Evolutionary conservation across 2,113 vertebrate genomes (phyloP).

Genomic region (Mola mola): DNA sequence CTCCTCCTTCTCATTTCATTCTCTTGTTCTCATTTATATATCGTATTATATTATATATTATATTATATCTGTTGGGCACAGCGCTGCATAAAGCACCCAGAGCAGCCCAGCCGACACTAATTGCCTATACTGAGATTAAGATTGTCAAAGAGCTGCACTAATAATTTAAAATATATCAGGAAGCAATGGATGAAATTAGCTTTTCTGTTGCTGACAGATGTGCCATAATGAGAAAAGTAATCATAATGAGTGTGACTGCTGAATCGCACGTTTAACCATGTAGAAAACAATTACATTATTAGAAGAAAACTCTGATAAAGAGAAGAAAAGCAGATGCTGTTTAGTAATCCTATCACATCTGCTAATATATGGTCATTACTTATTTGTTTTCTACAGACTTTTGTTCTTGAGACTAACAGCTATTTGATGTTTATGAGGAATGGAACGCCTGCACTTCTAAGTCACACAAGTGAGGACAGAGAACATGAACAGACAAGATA

Average conservation of each 20-base stretch:
- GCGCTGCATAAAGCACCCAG: slow-evolving; percentile 4
- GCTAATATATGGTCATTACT: background rate
- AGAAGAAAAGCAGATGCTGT: background rate
- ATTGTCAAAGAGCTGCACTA: slow-evolving; percentile 33
- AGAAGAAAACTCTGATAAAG: background rate
- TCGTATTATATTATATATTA: slow-evolving; percentile 2
- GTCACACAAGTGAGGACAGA: background rate
- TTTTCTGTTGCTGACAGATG: slow-evolving; percentile 41
- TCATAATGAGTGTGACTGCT: slow-evolving; percentile 10
- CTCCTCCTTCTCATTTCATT: background rate
- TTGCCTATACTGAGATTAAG: slow-evolving; percentile 26
- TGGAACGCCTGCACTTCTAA: slow-evolving; percentile 9
- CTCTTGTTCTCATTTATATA: slow-evolving; percentile 1
- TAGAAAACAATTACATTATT: slow-evolving; percentile 2
- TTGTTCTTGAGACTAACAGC: too few relatives aligned
- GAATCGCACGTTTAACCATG: slow-evolving; percentile 7
- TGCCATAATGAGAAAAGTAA: slow-evolving; percentile 35
- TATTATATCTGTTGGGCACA: slow-evolving; percentile 9
- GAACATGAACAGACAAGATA: too few relatives aligned
- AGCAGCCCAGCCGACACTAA: slow-evolving; percentile 29
- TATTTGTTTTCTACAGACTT: too few relatives aligned
- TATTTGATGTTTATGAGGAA: too few relatives aligned
- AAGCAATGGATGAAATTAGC: slow-evolving; percentile 36
- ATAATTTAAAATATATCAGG: slow-evolving; percentile 47
- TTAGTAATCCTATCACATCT: background rate